These are phyloP conservation scores for Pilophorus perplexus DNA, from an alignment of 2,888 invertebrate genomes.

Conservation along the genomic window DNA sequence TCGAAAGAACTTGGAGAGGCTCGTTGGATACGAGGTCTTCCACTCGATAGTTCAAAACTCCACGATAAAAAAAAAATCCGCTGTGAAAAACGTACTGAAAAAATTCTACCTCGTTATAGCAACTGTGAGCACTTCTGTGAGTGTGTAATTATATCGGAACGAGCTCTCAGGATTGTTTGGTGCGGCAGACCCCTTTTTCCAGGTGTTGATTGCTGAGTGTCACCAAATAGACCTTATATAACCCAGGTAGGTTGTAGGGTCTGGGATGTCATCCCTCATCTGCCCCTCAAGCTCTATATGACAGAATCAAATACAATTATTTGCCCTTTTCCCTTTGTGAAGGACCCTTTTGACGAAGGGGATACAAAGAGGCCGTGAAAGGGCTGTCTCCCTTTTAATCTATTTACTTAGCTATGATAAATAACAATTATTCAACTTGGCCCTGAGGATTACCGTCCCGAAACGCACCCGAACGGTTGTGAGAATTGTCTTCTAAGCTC, in stretches of 20 bases:
- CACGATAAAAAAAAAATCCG: too few relatives aligned
- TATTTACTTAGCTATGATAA: conserved; percentile 31
- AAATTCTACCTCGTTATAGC: not conserved
- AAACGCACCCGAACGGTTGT: not conserved
- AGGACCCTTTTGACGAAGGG: not conserved
- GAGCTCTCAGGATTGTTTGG: not conserved
- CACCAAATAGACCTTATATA: too few relatives aligned
- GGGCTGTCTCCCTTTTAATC: conserved; percentile 13
- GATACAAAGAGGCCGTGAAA: not conserved
- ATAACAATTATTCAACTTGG: conserved; percentile 22
- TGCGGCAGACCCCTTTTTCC: not conserved
- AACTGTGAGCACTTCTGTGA: not conserved
- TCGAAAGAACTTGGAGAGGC: too few relatives aligned
- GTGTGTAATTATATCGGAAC: not conserved
- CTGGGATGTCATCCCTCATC: too few relatives aligned
- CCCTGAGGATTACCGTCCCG: not conserved
- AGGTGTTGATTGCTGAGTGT: conserved; percentile 25
- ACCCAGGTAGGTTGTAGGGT: too few relatives aligned
- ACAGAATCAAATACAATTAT: conserved; percentile 26
- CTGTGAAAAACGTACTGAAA: too few relatives aligned
- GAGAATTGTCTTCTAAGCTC: not conserved
- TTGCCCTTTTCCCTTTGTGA: not conserved
- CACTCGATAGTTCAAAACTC: too few relatives aligned
- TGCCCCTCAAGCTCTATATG: not conserved
- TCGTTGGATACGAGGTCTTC: too few relatives aligned